These are phyloP conservation scores for Sula dactylatra DNA, from an alignment of 2,113 vertebrate genomes.

Conservation along the genomic window DNA sequence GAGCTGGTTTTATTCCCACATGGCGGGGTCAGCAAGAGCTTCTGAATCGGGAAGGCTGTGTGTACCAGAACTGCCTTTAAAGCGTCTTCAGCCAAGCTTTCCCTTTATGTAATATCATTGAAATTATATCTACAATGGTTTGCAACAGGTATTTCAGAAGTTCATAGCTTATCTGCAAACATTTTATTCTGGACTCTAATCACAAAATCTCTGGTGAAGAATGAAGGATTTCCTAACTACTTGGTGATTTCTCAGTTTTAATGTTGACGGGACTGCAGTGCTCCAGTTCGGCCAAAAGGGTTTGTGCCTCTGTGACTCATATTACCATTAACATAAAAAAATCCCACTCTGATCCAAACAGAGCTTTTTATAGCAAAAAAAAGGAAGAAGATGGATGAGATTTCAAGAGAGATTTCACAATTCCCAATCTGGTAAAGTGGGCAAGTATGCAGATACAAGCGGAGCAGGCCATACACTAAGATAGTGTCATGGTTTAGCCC, in stretches of 20 bases:
- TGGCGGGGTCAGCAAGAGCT: not conserved
- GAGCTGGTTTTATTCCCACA: too few relatives aligned
- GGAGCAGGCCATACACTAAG: not conserved
- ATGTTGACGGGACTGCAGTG: not conserved
- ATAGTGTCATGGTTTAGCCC: too few relatives aligned
- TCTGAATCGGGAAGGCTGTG: rapidly evolving
- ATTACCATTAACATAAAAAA: too few relatives aligned
- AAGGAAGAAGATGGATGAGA: not conserved
- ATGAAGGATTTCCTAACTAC: not conserved
- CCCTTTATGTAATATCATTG: rapidly evolving
- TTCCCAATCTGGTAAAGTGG: not conserved
- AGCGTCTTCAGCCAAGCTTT: not conserved
- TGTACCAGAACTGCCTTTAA: not conserved
- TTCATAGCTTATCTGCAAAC: not conserved
- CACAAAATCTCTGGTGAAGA: not conserved
- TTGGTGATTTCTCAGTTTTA: not conserved
- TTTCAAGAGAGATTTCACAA: not conserved
- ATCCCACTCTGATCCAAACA: not conserved
- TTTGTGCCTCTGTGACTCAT: not conserved
- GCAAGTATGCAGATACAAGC: rapidly evolving
- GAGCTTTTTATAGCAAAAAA: not conserved
- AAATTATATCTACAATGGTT: not conserved
- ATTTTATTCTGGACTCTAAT: not conserved
- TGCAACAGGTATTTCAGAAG: not conserved
- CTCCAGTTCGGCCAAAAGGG: too few relatives aligned